These are phyloP conservation scores for Campylorhamphus procurvoides DNA, from an alignment of 2,113 vertebrate genomes.

Conservation along the genomic window DNA sequence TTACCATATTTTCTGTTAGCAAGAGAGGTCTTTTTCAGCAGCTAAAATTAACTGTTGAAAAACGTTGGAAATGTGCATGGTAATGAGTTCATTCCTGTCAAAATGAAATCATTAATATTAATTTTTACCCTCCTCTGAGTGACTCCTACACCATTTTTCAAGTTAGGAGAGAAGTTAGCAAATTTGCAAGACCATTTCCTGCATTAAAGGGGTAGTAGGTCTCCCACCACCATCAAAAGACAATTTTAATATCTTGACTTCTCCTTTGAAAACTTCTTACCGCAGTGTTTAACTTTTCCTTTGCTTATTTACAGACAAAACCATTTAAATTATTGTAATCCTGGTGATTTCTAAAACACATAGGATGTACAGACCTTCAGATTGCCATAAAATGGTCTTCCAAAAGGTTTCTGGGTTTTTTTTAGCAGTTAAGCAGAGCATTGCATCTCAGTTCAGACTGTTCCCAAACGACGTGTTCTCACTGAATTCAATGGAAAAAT, in stretches of 20 bases:
- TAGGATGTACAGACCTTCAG: background rate
- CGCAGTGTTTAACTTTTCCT: background rate
- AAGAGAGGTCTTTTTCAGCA: constrained; percentile 65
- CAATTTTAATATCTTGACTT: background rate
- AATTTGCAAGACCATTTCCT: constrained; percentile 29
- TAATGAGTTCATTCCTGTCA: constrained; percentile 67
- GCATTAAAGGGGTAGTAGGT: background rate
- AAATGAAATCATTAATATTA: constrained; percentile 70
- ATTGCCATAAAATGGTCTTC: background rate
- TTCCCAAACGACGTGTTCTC: constrained; percentile 23
- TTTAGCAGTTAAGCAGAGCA: background rate
- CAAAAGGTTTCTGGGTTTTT: background rate
- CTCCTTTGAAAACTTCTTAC: background rate
- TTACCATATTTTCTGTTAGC: constrained; percentile 67
- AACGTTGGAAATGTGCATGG: constrained; percentile 67
- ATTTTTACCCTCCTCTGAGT: constrained; percentile 57
- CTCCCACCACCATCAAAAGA: background rate
- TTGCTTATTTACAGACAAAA: background rate
- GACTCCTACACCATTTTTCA: constrained; percentile 57
- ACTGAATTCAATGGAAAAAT: constrained; percentile 26
- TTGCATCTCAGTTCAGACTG: constrained; percentile 1
- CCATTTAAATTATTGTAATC: background rate
- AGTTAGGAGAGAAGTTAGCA: constrained; percentile 24
- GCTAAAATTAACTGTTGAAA: constrained; percentile 72
- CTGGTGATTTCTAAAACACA: background rate